Percentiles rank a stretch among this genome's conserved stretches.
phyloP scores from a whole-genome alignment of 2,888 invertebrate species.

The Drosophila tripunctata region DNA sequence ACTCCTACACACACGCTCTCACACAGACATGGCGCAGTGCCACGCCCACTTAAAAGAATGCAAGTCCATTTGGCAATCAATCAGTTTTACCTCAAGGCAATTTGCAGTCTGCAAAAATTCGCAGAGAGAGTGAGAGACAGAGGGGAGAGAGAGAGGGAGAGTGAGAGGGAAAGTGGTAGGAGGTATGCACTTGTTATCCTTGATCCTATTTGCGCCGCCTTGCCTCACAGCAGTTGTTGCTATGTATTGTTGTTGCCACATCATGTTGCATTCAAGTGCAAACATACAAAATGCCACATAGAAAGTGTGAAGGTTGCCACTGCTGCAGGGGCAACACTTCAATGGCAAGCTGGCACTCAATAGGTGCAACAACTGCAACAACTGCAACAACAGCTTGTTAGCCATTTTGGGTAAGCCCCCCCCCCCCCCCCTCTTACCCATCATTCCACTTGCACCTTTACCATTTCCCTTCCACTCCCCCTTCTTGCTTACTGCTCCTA shows the following conservation, averaged over 20 bases:
- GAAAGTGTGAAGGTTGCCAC: slow-evolving; percentile 62
- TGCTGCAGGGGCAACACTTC: slow-evolving; percentile 14
- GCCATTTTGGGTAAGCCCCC: slow-evolving; percentile 14
- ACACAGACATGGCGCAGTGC: neutral
- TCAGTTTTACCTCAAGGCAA: slow-evolving; percentile 38
- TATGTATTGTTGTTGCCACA: slow-evolving; percentile 13
- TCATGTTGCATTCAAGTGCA: slow-evolving; percentile 51
- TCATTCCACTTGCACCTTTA: too few relatives aligned
- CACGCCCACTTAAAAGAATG: slow-evolving; percentile 22
- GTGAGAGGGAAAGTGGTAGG: neutral
- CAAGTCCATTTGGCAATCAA: slow-evolving; percentile 49
- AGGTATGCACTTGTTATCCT: slow-evolving; percentile 45
- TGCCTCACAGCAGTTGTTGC: neutral
- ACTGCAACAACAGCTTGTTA: slow-evolving; percentile 37
- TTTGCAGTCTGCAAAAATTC: slow-evolving; percentile 14
- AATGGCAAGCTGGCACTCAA: slow-evolving; percentile 10
- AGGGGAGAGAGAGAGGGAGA: neutral
- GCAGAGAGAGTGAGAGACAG: neutral
- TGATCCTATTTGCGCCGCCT: slow-evolving; percentile 56
- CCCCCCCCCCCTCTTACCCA: neutral
- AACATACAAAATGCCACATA: slow-evolving; percentile 36
- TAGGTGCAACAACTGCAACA: slow-evolving; percentile 9
- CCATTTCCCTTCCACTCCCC: neutral
- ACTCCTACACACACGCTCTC: neutral
- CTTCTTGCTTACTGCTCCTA: neutral